Conservation (phyloP, 2,797 vertebrate species). For the Anomalospiza imberbis region DNA sequence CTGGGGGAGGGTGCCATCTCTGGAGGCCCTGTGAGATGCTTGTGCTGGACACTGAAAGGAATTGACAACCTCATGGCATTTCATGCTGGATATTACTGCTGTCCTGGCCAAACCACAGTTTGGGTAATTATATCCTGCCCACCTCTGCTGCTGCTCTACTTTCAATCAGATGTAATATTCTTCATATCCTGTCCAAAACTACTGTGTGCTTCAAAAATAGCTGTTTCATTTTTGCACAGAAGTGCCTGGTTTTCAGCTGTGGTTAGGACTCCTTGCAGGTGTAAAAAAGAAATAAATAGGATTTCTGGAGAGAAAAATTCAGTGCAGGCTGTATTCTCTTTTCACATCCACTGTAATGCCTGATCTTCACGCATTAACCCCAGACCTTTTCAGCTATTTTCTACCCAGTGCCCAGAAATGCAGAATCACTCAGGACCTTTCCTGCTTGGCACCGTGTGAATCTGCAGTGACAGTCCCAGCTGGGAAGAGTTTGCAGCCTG, state of each 20-base stretch:
- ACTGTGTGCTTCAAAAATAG: slow-evolving; percentile 39
- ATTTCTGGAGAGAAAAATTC: neutral
- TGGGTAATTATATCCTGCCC: slow-evolving; percentile 34
- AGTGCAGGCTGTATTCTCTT: neutral
- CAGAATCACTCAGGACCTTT: neutral
- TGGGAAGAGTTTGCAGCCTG: slow-evolving; percentile 24
- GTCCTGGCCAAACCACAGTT: slow-evolving; percentile 22
- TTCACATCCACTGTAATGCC: neutral
- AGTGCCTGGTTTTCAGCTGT: slow-evolving; percentile 6
- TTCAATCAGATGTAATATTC: slow-evolving; percentile 40
- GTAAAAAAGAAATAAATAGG: slow-evolving; percentile 7
- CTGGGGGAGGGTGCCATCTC: neutral
- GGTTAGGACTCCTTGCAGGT: neutral
- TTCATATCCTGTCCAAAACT: slow-evolving; percentile 30
- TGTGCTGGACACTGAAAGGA: neutral
- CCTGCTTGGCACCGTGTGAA: neutral
- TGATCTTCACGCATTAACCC: neutral
- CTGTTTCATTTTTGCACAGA: neutral
- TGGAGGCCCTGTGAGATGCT: neutral
- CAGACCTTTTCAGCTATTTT: neutral
- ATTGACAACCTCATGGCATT: neutral
- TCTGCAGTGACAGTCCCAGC: slow-evolving; percentile 10
- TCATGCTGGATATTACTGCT: neutral
- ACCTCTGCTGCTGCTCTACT: slow-evolving; percentile 34
- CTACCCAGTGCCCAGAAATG: neutral